These are phyloP conservation scores for Rhagonycha fulva DNA, from an alignment of 2,888 invertebrate species.

Conservation along the genomic window DNA sequence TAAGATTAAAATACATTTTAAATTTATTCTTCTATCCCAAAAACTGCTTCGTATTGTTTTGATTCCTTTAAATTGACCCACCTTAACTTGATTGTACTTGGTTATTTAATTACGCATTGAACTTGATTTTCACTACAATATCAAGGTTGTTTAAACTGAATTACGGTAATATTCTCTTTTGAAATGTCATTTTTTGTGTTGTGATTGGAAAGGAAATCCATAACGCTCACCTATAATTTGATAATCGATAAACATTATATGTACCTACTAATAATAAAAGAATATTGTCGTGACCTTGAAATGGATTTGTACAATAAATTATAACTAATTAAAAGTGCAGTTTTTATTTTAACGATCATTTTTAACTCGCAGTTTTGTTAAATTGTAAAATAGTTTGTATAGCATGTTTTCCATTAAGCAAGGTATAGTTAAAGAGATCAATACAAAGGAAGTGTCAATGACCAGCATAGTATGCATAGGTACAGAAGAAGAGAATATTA, in stretches of 20 bases:
- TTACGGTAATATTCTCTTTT: background rate
- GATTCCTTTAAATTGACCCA: background rate
- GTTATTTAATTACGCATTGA: background rate
- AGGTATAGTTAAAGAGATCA: background rate
- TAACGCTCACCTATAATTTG: background rate
- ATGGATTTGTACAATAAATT: background rate
- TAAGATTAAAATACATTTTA: background rate
- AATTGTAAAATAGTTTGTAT: background rate
- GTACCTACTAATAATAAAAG: background rate
- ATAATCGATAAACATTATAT: background rate
- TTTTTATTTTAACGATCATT: background rate
- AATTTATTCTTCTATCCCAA: too few species aligned
- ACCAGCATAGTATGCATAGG: background rate
- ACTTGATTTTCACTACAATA: background rate
- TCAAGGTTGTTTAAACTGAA: background rate
- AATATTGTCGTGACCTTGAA: background rate
- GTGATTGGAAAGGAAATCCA: background rate
- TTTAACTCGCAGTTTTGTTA: background rate
- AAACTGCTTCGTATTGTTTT: background rate
- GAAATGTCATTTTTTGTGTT: background rate
- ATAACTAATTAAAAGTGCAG: background rate
- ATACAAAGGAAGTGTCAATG: background rate
- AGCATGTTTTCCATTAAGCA: background rate
- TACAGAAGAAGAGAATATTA: background rate
- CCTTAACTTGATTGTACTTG: background rate